phyloP scores from a whole-genome alignment of 2,797 vertebrate species.

The Naso thynnoides region DNA sequence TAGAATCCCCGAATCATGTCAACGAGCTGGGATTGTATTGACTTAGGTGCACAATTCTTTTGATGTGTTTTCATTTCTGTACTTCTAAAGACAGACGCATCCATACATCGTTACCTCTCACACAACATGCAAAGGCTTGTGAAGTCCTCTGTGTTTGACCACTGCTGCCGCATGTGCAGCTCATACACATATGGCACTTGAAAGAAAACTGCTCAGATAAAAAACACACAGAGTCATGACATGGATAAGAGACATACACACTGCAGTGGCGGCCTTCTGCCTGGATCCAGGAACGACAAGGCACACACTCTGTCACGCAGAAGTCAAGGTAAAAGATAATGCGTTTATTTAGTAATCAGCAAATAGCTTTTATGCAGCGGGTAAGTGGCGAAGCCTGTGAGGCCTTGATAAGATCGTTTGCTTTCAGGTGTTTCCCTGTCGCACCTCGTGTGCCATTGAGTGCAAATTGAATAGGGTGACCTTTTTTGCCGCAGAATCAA shows the following conservation, averaged over 20 bases:
- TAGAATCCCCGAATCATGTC: slow-evolving; percentile 39
- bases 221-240: slow-evolving; percentile 71
- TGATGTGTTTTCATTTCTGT: slow-evolving; percentile 66
- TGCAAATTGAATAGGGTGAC: slow-evolving; percentile 92
- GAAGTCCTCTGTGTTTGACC: slow-evolving; percentile 57
- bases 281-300: slow-evolving; percentile 45
- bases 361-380: slow-evolving; percentile 87
- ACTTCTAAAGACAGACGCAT: slow-evolving; percentile 43
- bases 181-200: slow-evolving; percentile 53
- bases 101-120: slow-evolving; percentile 20
- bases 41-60: slow-evolving; percentile 52
- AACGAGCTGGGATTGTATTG: slow-evolving; percentile 43
- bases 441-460: slow-evolving; percentile 82
- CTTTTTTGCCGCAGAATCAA: slow-evolving; percentile 89
- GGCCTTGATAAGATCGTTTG: slow-evolving; percentile 89
- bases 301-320: slow-evolving; percentile 40
- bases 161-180: slow-evolving; percentile 32
- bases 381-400: slow-evolving; percentile 83
- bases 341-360: slow-evolving; percentile 91
- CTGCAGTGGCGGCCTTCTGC: slow-evolving; percentile 52
- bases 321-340: slow-evolving; percentile 87
- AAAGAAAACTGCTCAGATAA: slow-evolving; percentile 65
- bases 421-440: slow-evolving; percentile 89
- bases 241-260: slow-evolving; percentile 54
- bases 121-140: slow-evolving; percentile 39